Base-by-base conservation (phyloP, 2,113 vertebrate species). In the Haemorhous mexicanus region DNA sequence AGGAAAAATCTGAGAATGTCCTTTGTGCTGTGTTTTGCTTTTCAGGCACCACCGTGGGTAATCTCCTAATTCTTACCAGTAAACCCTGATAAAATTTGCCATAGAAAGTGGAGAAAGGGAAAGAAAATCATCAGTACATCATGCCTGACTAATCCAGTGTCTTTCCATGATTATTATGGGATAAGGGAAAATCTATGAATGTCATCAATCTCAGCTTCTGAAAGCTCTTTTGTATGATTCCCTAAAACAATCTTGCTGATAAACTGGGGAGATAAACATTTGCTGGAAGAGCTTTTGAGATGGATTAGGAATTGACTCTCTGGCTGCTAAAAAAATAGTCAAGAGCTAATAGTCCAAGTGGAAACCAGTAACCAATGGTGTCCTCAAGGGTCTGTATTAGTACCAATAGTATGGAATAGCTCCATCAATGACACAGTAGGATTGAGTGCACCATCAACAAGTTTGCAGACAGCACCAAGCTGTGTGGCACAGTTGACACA, bases 1-100 rank as follows among this genome's bases (percentile, higher is more conserved):
- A n/a, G 30, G 44, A 91, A 95, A 96, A 85, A 43, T 26, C 22
- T 80, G 47, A 84, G 27, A 62, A 89, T 70, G 24, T 13, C 10
- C 23, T 79, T 6, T 83, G 27, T 2, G 10, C 24, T 73, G 18
- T 62, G 26, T 41, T 93, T 79, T 80, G 7, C 22, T 62, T 78
- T 76, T 28, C 14, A 76, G 53, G 27, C 11, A 27, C 4, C 13
- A 59, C 3, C 46, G 47, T 16, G 17, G n/a, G 17, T 63, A 59
- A 46, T 79, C 62, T 77, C 43, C 52, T 50, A 87, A 2, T 33
- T 74, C 56, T 76, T 59, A 15, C 1, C 10, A 46, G 30, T 21
- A 89, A 86, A 78, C 7, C 7, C 23, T n/a, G 17, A 61, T 15
- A 44, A 95, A 94, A 53, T 7, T 82, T 0, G 47, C 6, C 23